A percentile compares a stretch with the other conserved stretches of the same genome.
These are phyloP conservation scores for Sarcophaga variegata DNA, from an alignment of 2,888 invertebrate genomes.

Conservation along the genomic window DNA sequence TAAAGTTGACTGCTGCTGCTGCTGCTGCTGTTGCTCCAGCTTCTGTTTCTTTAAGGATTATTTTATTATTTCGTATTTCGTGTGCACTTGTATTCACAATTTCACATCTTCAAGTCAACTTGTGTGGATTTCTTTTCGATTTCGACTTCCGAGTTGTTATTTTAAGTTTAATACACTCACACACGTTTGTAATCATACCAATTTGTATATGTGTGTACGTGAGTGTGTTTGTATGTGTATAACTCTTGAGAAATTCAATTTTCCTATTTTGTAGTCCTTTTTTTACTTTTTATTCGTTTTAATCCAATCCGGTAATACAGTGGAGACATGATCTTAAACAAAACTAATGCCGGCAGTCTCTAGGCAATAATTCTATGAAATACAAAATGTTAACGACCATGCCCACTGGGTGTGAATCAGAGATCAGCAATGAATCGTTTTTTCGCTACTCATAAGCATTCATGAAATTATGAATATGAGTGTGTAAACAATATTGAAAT, in stretches of 20 bases:
- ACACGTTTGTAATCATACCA: background rate
- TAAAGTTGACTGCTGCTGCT: constrained; percentile 50
- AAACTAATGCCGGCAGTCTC: too few species aligned
- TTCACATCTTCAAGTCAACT: constrained; percentile 63
- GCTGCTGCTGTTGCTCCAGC: constrained; percentile 45
- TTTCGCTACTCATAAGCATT: too few species aligned
- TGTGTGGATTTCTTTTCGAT: constrained; percentile 57
- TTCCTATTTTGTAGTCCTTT: constrained; percentile 56
- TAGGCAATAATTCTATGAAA: background rate
- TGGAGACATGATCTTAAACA: background rate
- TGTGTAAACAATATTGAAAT: too few species aligned
- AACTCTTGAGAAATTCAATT: constrained; percentile 69
- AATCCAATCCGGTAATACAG: constrained; percentile 30
- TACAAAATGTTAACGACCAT: too few species aligned
- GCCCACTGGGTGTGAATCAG: background rate
- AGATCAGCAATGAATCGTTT: too few species aligned
- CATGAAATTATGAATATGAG: too few species aligned
- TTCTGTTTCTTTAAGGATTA: constrained; percentile 66
- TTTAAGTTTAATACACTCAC: background rate
- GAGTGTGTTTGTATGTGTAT: background rate
- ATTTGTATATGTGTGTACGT: background rate
- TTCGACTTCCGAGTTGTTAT: constrained; percentile 9
- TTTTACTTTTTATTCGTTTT: background rate
- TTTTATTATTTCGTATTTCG: constrained; percentile 69
- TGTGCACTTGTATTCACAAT: constrained; percentile 66